Evolutionary conservation across 2,113 vertebrate species (phyloP).

Genomic region (Capra hircus): DNA sequence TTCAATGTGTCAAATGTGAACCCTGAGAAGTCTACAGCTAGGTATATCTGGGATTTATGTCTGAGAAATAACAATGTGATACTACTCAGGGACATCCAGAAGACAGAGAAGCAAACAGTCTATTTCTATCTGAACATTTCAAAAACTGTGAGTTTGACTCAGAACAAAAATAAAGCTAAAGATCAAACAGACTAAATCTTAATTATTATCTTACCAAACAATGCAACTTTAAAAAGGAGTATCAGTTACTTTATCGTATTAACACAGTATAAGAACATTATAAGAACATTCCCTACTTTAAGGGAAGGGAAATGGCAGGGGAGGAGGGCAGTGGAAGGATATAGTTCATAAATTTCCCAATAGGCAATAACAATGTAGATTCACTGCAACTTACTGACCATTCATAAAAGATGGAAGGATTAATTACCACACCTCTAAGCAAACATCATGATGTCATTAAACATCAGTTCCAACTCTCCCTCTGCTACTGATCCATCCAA

Average conservation of each 20-base stretch:
- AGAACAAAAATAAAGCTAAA: slow-evolving; percentile 20
- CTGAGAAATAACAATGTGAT: not conserved
- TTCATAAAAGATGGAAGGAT: not conserved
- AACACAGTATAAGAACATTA: not conserved
- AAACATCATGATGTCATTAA: not conserved
- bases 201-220: not conserved
- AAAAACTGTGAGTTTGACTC: not conserved
- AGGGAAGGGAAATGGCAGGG: not conserved
- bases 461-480: not conserved
- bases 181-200: not conserved
- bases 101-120: not conserved
- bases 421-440: not conserved
- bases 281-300: not conserved
- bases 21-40: not conserved
- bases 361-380: not conserved
- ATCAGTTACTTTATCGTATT: not conserved
- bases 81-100: not conserved
- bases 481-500: not conserved
- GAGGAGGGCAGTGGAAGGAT: not conserved
- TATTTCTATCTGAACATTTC: not conserved
- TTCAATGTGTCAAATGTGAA: not conserved
- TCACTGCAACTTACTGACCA: not conserved
- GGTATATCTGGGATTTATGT: not conserved
- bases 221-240: not conserved
- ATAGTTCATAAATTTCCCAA: not conserved